A percentile compares a stretch with the other conserved stretches of the same genome.
Conservation (phyloP, 2,888 invertebrate species). For the Meandrusa payeni region DNA sequence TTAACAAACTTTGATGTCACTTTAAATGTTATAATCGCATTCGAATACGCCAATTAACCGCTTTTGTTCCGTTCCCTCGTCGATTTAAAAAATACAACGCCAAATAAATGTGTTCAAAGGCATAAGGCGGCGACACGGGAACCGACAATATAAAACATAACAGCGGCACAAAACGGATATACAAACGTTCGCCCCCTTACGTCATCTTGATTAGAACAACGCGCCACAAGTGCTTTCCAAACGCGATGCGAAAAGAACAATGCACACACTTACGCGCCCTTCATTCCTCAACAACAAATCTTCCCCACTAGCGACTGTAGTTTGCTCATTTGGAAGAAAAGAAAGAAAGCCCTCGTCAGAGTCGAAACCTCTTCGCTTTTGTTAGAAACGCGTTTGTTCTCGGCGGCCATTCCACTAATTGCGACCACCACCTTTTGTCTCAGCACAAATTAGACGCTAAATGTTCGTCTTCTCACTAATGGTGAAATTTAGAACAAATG, state of each 20-base stretch:
- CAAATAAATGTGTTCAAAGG: not conserved
- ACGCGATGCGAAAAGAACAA: conserved; percentile 65
- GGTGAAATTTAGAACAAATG: conserved; percentile 47
- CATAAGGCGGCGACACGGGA: conserved; percentile 3
- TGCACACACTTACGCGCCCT: conserved; percentile 64
- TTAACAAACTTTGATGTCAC: no score
- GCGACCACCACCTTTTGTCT: conserved; percentile 74
- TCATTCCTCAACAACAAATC: conserved; percentile 70
- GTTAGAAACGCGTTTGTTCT: conserved; percentile 73
- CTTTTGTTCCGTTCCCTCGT: no score
- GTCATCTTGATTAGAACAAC: conserved; percentile 70
- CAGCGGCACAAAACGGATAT: conserved; percentile 18
- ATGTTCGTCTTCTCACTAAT: conserved; percentile 56
- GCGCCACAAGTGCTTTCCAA: conserved; percentile 69
- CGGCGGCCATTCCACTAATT: conserved; percentile 78
- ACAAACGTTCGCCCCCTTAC: conserved; percentile 33
- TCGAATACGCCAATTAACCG: no score
- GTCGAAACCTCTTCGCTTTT: conserved; percentile 65
- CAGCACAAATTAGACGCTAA: conserved; percentile 65
- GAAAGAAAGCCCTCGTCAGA: conserved; percentile 63
- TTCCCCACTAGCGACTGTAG: conserved; percentile 68
- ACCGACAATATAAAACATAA: conserved; percentile 17
- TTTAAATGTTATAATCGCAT: no score
- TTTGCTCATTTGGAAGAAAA: conserved; percentile 80
- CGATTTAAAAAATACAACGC: not conserved